Percentiles rank a stretch among this genome's conserved stretches.
Conservation (phyloP, 2,888 invertebrate genomes). For the Brenthis daphne region DNA sequence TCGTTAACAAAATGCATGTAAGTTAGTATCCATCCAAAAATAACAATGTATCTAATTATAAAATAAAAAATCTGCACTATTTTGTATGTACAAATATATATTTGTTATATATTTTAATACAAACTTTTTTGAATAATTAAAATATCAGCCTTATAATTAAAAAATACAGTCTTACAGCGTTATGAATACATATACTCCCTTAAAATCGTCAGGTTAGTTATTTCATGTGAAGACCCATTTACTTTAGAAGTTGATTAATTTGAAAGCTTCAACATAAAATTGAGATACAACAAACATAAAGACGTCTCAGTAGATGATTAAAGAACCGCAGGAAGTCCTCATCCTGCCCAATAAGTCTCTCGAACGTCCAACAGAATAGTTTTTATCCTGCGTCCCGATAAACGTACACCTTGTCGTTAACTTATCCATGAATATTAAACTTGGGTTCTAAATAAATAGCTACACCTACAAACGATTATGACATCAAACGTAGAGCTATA, state of each 20-base stretch:
- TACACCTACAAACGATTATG: neutral
- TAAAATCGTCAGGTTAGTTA: too few relatives aligned
- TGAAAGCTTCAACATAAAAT: conserved; percentile 24
- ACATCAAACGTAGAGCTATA: conserved; percentile 46
- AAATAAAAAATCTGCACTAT: too few relatives aligned
- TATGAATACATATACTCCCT: too few relatives aligned
- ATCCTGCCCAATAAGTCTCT: conserved; percentile 41
- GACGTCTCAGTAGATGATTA: conserved; percentile 30
- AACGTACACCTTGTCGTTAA: conserved; percentile 42
- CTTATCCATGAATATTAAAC: conserved; percentile 61
- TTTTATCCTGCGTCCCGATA: conserved; percentile 38
- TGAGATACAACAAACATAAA: conserved; percentile 23
- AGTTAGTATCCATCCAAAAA: too few relatives aligned
- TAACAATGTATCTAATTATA: too few relatives aligned
- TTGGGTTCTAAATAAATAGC: conserved; percentile 47
- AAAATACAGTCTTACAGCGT: too few relatives aligned
- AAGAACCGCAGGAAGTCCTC: conserved; percentile 40
- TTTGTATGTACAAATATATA: too few relatives aligned
- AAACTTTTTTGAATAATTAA: too few relatives aligned
- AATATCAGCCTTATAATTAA: too few relatives aligned
- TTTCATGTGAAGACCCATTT: neutral
- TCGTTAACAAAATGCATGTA: too few relatives aligned
- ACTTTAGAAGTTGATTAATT: conserved; percentile 13
- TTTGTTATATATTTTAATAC: too few relatives aligned
- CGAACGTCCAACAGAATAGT: conserved; percentile 38